Base-by-base conservation (phyloP, 1,140 invertebrate species). In the Ptiloglossa arizonensis region DNA sequence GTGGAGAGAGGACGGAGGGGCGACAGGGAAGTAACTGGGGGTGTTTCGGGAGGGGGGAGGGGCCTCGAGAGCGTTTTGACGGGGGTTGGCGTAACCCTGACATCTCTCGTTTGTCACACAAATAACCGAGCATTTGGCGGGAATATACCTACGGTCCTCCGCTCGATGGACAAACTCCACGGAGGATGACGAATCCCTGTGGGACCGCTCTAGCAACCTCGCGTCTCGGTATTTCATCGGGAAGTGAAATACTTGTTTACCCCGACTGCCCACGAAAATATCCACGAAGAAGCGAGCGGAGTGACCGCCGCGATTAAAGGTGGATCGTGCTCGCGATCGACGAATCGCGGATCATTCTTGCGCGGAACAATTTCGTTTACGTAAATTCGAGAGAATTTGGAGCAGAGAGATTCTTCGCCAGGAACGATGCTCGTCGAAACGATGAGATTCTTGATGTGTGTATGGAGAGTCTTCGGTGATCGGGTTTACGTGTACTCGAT, bases 51-150 rank as follows among this genome's bases (percentile, higher is more conserved):
- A 59, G 62, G 24, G 38, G 70, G 74, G 74, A 62, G 38, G 60
- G 72, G 48, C n/a, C n/a, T 83, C 63, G 62, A 72, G 80, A 64
- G 50, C 60, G 67, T 77, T 76, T 79, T 57, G 38, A 71, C 60
- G 73, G 74, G 74, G 80, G 66, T n/a, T 80, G 73, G 83, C 73
- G 74, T 82, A 83, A 82, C 87, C 85, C 83, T 91, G 91, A 92
- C 89, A 81, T 89, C 79, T 89, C 91, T 92, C 92, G 90, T 93
- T 92, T 93, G 91, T 93, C 92, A 92, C 88, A 84, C 85, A 92
- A 92, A 93, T 91, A 87, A 89, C 87, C 85, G 82, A 84, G 86
- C 90, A 93, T 92, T 92, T 91, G 89, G 89, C 86, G 80, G 71
- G 69, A 86, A 60, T 71, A 79, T 85, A 81, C 69, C 82, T 63